Evolutionary conservation across 2,113 vertebrate genomes (phyloP).

Genomic region (Polyodon spathula): DNA sequence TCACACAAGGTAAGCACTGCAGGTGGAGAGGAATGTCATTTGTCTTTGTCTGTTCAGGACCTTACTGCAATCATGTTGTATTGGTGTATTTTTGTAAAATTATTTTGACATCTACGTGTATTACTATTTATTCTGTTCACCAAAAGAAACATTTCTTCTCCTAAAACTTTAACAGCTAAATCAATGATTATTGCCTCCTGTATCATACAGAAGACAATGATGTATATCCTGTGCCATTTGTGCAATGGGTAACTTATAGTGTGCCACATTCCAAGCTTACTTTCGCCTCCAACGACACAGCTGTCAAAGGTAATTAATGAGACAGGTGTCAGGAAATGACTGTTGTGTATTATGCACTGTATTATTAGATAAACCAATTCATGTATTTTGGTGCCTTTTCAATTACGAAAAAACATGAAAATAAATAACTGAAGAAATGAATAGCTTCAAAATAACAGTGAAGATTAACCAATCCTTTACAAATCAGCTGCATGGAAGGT

Average conservation of each 20-base stretch:
- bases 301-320: slow-evolving; percentile 46
- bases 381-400: slow-evolving; percentile 22
- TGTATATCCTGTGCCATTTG: slow-evolving; percentile 45
- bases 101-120: slow-evolving; percentile 28
- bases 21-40: no score
- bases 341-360: slow-evolving; percentile 25
- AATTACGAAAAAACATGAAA: slow-evolving; percentile 8
- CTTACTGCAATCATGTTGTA: no score
- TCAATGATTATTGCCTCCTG: slow-evolving; percentile 35
- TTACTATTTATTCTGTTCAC: slow-evolving; percentile 27
- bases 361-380: slow-evolving; percentile 17
- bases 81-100: background rate
- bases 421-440: no score
- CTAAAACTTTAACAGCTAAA: slow-evolving; percentile 37
- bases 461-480: no score
- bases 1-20: no score
- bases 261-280: slow-evolving; percentile 37
- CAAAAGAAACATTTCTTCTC: slow-evolving; percentile 22
- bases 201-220: slow-evolving; percentile 34
- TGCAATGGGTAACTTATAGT: slow-evolving; percentile 33
- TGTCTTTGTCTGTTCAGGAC: no score
- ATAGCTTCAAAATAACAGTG: no score
- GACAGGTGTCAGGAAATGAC: slow-evolving; percentile 43
- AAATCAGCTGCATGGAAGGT: no score
- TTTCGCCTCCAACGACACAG: slow-evolving; percentile 37